These are phyloP conservation scores for Hemitrygon akajei DNA, from an alignment of 2,797 vertebrate species.

Conservation along the genomic window DNA sequence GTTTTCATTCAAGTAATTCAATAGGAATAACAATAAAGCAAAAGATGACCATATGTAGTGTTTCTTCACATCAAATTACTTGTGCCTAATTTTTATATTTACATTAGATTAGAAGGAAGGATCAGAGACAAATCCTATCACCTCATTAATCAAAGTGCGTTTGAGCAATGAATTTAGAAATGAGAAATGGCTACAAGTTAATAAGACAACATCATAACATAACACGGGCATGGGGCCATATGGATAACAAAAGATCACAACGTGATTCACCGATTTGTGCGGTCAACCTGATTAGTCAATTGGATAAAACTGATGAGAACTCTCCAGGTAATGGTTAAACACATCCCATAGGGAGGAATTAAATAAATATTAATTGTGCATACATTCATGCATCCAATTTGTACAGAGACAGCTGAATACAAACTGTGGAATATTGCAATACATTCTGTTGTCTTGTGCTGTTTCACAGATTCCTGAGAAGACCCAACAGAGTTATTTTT, in stretches of 20 bases:
- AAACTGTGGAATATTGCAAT: neutral
- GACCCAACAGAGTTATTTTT: neutral
- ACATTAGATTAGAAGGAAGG: neutral
- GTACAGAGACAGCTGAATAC: neutral
- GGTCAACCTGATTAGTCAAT: neutral
- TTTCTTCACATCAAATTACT: neutral
- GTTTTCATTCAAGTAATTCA: no score
- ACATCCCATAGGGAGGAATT: slow-evolving; percentile 15
- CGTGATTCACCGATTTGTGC: neutral
- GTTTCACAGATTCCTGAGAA: neutral
- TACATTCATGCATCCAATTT: neutral
- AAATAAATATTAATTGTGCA: neutral
- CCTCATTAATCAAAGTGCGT: neutral
- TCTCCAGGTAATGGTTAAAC: neutral
- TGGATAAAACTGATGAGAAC: neutral
- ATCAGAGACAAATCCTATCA: neutral
- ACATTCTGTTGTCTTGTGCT: neutral
- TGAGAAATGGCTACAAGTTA: neutral
- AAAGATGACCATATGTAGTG: neutral
- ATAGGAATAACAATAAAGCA: neutral
- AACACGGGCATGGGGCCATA: neutral
- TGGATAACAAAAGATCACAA: neutral
- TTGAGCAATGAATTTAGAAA: neutral
- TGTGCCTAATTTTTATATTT: neutral
- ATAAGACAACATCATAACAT: neutral